Conservation (phyloP, 2,797 vertebrate species). For the Anisognathus igniventris region DNA sequence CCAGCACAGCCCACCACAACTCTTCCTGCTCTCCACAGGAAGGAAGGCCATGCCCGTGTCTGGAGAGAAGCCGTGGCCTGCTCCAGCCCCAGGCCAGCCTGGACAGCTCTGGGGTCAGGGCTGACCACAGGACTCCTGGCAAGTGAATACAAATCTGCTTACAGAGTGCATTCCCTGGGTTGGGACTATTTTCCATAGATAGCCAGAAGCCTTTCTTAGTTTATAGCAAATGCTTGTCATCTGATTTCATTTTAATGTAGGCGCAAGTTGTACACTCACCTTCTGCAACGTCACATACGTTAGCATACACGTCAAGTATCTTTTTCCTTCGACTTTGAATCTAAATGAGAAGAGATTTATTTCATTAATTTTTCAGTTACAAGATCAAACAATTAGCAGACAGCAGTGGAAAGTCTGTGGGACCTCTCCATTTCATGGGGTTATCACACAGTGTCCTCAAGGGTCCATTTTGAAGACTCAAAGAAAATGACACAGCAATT, state of each 20-base stretch:
- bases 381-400: not conserved
- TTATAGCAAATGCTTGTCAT: not conserved
- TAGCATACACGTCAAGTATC: constrained; percentile 92
- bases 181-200: not conserved
- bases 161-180: not conserved
- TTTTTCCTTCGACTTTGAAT: constrained; percentile 95
- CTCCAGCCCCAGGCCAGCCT: not conserved
- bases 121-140: not conserved
- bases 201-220: not conserved
- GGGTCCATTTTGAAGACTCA: not conserved
- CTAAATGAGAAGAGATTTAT: constrained; percentile 62
- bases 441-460: not conserved
- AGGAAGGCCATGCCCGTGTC: accelerated
- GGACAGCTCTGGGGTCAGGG: not conserved
- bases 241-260: not conserved
- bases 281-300: constrained; percentile 89
- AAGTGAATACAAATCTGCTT: not conserved
- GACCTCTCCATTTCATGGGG: not conserved
- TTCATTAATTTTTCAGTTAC: not conserved
- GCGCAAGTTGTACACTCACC: constrained; percentile 74
- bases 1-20: accelerated
- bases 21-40: not conserved
- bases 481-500: not conserved
- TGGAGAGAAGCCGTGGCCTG: accelerated
- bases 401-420: not conserved